Conservation (phyloP, 2,113 vertebrate species). For the Otocyon megalotis region DNA sequence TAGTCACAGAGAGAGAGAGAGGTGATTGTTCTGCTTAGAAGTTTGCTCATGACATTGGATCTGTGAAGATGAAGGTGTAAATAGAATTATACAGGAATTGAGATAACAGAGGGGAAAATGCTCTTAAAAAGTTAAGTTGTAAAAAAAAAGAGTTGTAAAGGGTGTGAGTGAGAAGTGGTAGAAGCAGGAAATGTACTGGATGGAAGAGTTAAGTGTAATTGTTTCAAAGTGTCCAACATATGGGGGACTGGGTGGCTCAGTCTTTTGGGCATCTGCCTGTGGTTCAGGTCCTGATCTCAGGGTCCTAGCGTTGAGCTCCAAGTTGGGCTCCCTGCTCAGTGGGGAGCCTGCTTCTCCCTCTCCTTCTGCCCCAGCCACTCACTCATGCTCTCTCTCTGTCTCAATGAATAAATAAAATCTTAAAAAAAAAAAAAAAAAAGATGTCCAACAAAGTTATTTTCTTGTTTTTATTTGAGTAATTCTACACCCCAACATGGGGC, state of each 20-base stretch:
- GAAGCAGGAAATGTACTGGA: neutral
- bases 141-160: neutral
- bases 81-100: neutral
- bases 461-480: neutral
- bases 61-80: neutral
- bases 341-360: neutral
- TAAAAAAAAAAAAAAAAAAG: too few species aligned
- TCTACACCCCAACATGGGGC: neutral
- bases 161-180: neutral
- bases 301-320: neutral
- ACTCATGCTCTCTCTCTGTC: neutral
- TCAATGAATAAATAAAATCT: neutral
- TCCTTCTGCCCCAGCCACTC: neutral
- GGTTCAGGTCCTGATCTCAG: neutral
- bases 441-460: neutral
- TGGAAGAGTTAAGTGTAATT: neutral
- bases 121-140: neutral
- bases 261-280: neutral
- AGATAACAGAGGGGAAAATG: neutral
- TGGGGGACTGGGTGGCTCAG: neutral
- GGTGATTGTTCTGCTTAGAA: neutral
- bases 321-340: neutral
- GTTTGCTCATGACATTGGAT: neutral
- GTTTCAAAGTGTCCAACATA: neutral
- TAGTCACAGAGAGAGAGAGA: too few species aligned